Conservation (phyloP, 2,888 invertebrate species). For the Buathra laborator region DNA sequence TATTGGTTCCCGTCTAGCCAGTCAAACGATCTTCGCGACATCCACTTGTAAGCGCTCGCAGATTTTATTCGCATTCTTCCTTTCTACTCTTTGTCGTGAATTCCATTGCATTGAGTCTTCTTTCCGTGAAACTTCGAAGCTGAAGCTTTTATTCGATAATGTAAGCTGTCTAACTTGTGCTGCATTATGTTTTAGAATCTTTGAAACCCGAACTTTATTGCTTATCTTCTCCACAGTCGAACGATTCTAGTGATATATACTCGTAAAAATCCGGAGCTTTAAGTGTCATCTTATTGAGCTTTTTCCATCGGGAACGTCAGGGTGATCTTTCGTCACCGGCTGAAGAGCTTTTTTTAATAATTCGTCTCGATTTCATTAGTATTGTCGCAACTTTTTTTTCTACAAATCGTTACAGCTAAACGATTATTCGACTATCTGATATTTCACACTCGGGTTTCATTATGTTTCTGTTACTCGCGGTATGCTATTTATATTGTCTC, state of each 20-base stretch:
- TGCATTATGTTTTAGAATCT: neutral
- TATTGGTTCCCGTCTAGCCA: conserved; percentile 4
- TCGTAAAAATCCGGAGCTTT: neutral
- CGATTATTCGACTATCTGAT: too few relatives aligned
- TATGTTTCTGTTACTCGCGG: too few relatives aligned
- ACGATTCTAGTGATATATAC: neutral
- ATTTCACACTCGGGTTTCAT: too few relatives aligned
- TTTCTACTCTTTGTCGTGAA: too few relatives aligned
- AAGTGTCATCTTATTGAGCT: neutral
- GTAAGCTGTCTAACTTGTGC: too few relatives aligned
- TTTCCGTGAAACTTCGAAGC: neutral
- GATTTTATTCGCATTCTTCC: neutral
- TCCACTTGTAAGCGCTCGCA: too few relatives aligned
- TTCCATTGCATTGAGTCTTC: too few relatives aligned
- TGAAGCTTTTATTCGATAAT: neutral
- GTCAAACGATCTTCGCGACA: neutral
- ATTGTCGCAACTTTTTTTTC: neutral
- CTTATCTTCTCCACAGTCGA: neutral
- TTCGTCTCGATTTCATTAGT: neutral
- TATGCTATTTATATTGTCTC: too few relatives aligned
- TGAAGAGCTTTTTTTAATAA: neutral
- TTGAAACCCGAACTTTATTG: neutral
- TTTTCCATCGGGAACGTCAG: neutral
- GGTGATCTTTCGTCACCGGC: neutral
- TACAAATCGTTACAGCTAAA: too few relatives aligned